phyloP scores from a whole-genome alignment of 2,888 invertebrate genomes.

The Synergus itoensis region DNA sequence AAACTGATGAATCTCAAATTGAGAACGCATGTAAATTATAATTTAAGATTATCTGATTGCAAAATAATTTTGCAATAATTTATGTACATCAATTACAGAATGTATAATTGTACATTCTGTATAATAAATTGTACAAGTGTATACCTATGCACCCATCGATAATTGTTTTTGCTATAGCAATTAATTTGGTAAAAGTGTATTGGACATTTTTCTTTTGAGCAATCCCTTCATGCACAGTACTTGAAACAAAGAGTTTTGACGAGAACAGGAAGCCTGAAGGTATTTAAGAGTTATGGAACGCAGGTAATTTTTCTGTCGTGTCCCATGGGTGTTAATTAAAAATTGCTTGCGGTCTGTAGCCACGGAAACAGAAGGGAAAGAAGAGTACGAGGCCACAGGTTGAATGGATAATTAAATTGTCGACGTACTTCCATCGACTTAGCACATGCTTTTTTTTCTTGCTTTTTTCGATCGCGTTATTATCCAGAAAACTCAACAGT shows the following conservation, averaged over 20 bases:
- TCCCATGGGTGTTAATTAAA: slow-evolving; percentile 70
- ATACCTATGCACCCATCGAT: not conserved
- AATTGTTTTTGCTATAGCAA: not conserved
- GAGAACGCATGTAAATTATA: too few species aligned
- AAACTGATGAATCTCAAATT: too few species aligned
- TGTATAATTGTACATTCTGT: too few species aligned
- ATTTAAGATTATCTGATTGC: too few species aligned
- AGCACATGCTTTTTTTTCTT: slow-evolving; percentile 41
- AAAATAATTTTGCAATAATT: too few species aligned
- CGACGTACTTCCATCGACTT: slow-evolving; percentile 56
- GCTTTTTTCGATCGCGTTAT: not conserved
- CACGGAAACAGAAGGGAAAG: slow-evolving; percentile 54
- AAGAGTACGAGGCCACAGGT: slow-evolving; percentile 29
- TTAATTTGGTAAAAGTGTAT: not conserved
- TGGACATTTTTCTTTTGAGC: not conserved
- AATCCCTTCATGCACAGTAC: not conserved
- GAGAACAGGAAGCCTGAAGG: not conserved
- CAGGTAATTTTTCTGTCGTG: slow-evolving; percentile 61
- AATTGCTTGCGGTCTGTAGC: slow-evolving; percentile 69
- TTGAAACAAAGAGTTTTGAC: not conserved
- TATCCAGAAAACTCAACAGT: not conserved
- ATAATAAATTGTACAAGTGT: too few species aligned
- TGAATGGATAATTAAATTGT: slow-evolving; percentile 68
- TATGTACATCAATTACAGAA: too few species aligned
- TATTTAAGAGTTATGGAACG: slow-evolving; percentile 23